Evolutionary conservation across 2,113 vertebrate species (phyloP).

Genomic region (Lamprologus lemairii): DNA sequence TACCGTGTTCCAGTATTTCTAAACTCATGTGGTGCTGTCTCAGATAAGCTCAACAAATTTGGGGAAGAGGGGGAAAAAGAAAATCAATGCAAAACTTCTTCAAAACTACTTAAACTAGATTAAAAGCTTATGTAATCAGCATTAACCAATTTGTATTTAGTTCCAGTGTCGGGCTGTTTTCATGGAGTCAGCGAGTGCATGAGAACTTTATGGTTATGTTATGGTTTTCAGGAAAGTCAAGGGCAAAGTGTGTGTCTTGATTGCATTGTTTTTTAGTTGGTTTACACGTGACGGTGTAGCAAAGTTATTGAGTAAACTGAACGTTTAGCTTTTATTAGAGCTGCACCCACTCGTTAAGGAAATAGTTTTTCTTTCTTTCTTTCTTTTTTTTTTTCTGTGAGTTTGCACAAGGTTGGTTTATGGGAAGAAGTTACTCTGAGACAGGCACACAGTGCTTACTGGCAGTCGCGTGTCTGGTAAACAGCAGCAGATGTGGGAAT

Average conservation of each 20-base stretch:
- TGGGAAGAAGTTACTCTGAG: neutral
- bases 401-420: conserved; percentile 9
- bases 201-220: no score
- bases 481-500: conserved; percentile 13
- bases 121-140: neutral
- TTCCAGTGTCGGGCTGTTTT: neutral
- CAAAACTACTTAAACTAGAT: neutral
- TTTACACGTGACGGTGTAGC: neutral
- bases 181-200: neutral
- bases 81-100: neutral
- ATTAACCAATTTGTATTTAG: neutral
- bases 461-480: conserved; percentile 7
- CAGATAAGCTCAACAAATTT: neutral
- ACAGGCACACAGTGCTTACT: neutral
- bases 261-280: neutral
- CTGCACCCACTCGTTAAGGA: neutral
- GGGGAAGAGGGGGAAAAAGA: neutral
- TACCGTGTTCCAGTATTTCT: neutral
- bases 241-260: neutral
- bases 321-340: neutral
- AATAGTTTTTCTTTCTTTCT: neutral
- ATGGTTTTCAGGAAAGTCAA: neutral
- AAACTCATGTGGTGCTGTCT: neutral
- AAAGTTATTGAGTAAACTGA: neutral
- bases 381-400: neutral